Percentiles rank a stretch among this genome's conserved stretches.
Conservation (phyloP, 1,140 invertebrate species). For the Lepidurus packardi region DNA sequence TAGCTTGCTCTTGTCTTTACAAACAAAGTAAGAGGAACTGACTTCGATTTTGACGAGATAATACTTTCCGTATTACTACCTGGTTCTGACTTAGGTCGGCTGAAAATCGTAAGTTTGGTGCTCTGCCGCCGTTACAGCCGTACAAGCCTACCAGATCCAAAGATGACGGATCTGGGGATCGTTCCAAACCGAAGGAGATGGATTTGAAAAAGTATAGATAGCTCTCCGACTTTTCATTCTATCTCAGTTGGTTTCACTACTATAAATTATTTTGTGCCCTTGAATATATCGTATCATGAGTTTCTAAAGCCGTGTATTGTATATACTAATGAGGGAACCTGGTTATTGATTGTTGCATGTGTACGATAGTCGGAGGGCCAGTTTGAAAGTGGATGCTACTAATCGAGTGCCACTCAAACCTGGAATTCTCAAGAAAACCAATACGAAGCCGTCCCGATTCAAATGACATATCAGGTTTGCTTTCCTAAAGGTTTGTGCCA, state of each 20-base stretch:
- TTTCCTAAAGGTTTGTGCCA: neutral
- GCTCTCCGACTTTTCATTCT: neutral
- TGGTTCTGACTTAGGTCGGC: neutral
- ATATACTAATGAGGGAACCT: neutral
- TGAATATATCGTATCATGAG: neutral
- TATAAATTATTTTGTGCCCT: too few species aligned
- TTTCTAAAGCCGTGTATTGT: neutral
- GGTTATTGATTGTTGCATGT: slow-evolving; percentile 7
- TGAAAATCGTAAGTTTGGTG: neutral
- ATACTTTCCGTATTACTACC: neutral
- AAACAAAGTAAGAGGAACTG: neutral
- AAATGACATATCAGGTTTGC: neutral
- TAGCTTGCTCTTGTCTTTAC: neutral
- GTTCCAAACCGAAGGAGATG: neutral
- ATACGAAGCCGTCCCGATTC: neutral
- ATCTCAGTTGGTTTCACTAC: neutral
- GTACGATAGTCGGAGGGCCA: neutral
- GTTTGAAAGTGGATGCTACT: neutral
- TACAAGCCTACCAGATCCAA: slow-evolving; percentile 1
- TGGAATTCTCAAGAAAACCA: neutral
- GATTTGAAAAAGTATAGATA: slow-evolving; percentile 12
- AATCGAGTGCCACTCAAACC: neutral
- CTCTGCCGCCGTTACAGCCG: neutral
- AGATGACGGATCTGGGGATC: neutral
- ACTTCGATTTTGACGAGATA: neutral